Conservation (phyloP, 2,113 vertebrate genomes). For the Acrocephalus arundinaceus region DNA sequence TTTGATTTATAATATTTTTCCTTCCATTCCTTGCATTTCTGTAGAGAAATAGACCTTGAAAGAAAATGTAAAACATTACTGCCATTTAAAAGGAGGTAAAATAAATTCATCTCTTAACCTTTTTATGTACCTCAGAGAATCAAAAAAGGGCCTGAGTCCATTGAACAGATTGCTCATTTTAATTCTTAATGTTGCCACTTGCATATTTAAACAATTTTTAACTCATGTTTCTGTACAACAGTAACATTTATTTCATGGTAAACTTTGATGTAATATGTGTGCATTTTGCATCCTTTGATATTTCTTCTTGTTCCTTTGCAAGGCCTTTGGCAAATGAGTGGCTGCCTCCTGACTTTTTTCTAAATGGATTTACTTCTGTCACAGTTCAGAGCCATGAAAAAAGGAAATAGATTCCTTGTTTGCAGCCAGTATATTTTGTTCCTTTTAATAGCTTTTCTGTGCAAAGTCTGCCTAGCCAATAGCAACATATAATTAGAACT, state of each 20-base stretch:
- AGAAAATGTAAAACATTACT: background rate
- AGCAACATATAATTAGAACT: slow-evolving; percentile 42
- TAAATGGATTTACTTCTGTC: slow-evolving; percentile 8
- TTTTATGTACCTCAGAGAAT: slow-evolving; percentile 1
- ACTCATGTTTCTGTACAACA: background rate
- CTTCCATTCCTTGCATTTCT: background rate
- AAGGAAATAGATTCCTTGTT: slow-evolving; percentile 23
- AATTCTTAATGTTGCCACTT: slow-evolving; percentile 32
- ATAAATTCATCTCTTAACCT: slow-evolving; percentile 28
- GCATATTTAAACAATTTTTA: background rate
- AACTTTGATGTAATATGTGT: slow-evolving; percentile 47
- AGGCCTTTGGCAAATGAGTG: slow-evolving; percentile 40
- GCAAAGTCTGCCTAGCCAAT: slow-evolving; percentile 32
- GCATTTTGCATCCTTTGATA: slow-evolving; percentile 54
- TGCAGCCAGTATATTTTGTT: slow-evolving; percentile 1
- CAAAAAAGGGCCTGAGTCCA: background rate
- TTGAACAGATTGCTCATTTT: slow-evolving; percentile 29
- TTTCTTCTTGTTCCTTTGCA: slow-evolving; percentile 32
- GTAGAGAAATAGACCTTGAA: background rate
- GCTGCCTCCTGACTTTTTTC: slow-evolving; percentile 7
- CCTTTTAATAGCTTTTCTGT: slow-evolving; percentile 47
- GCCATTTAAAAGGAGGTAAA: slow-evolving; percentile 21
- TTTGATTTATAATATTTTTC: background rate
- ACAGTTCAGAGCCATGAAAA: slow-evolving; percentile 23
- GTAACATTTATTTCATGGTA: slow-evolving; percentile 53